Base-by-base conservation (phyloP, 2,888 invertebrate species). In the Drosophila borealis region DNA sequence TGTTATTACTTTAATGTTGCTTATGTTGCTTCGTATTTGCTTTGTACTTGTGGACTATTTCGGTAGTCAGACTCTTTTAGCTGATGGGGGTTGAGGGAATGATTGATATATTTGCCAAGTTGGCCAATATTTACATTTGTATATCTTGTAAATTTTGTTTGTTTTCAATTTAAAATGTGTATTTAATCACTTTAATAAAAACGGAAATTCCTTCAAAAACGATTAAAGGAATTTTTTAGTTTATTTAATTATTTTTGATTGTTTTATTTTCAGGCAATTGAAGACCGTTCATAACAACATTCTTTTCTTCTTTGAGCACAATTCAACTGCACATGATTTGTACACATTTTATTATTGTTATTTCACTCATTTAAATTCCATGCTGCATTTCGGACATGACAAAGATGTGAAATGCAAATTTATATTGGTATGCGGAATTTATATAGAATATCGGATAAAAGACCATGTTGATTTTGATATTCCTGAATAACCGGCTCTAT, bases 311-410 rank as follows among this genome's bases (percentile, higher is more conserved):
- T 37, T 65, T 21, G 33, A 25, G 2, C 76, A 74, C 68, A 77
- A 46, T 51, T 60, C 49, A 61, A 59, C 42, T 67, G 53, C 79
- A 77, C 73, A 77, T 77, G 46, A 65, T 63, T 73, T 78, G 81
- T 55, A 80, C 73, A 73, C 44, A 65, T 55, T 70, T 83, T 50
- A 60, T 63, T 59, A 42, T 87, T 60, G 29, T 61, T 57, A 44
- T 45, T 25, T 33, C 81, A 68, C 81, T 87, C 62, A 82, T 82
- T 82, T 33, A 78, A 72, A 82, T 82, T 82, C 82, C 75, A 53
- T 25, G 68, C 86, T 65, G 78, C 66, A 63, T 39, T 55, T 46
- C 51, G 42, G 29, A 29, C 39, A 39, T 56, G 44, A 29, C 63
- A 63, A 55, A 56, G 39, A 44, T 59, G 66, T 53, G 51, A 48